Base-by-base conservation (phyloP, 2,888 invertebrate species). In the Quadroppia sp. region DNA sequence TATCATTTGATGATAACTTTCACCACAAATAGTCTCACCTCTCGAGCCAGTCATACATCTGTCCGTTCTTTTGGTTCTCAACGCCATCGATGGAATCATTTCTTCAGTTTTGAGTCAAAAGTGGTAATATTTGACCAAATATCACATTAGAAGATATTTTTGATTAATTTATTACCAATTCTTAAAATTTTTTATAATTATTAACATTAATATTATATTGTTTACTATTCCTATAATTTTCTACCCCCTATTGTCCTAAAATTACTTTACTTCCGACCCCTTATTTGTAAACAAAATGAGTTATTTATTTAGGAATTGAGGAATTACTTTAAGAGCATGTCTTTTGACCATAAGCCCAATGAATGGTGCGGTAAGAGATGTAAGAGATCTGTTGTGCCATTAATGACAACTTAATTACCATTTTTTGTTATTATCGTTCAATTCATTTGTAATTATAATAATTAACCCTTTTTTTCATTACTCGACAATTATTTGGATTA, bases 1-100 rank as follows among this genome's bases (percentile, higher is more conserved):
- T 64, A 64, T 64, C 64, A 64, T 64, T 64, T 64, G 36, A 64
- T 64, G 64, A 64, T 64, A 64, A 64, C 32, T 64, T 64, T 64
- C n/a, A 36, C 32, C 20, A 64, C 36, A 64, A 59, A 64, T 30
- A 59, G 59, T 59, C 28, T 25, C 28, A 59, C 9, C 59, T 2
- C 59, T 30, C 28, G 15, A 15, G 15, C 45, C 45, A 45, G 45
- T 45, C 11, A 15, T 45, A 23, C 20, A 2, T 50, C 23, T 23
- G 20, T 50, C 50, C 20, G 3, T 50, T 9, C 36, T 9, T 36
- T 20, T 50, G 50, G 50, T 50, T 23, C n/a, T 45, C 45, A 7
- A n/a, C 50, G 23, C 20, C n/a, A 20, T 3, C 23, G 11, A 23
- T 50, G 50, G 50, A 50, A 50, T 15, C 11, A 11, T 4, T 45